These are phyloP conservation scores for Keiferia lycopersicella DNA, from an alignment of 2,888 invertebrate genomes.

Conservation along the genomic window DNA sequence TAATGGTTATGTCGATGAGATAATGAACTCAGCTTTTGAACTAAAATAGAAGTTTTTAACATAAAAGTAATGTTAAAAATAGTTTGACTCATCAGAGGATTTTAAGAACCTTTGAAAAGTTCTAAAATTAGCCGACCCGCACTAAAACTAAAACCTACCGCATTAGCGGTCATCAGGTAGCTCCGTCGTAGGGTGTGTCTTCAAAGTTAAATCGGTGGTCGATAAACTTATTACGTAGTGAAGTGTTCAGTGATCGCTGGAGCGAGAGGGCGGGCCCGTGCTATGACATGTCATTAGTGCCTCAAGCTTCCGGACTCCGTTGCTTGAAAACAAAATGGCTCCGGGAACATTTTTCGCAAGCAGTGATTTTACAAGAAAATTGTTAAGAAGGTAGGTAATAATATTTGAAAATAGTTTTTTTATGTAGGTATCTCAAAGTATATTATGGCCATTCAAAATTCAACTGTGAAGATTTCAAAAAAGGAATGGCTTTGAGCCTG, in stretches of 20 bases:
- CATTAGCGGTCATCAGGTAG: constrained; percentile 23
- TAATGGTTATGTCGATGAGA: too few species aligned
- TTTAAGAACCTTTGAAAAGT: not conserved
- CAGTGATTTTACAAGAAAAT: not conserved
- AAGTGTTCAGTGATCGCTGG: constrained; percentile 58
- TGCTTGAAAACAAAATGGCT: constrained; percentile 22
- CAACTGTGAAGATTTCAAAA: not conserved
- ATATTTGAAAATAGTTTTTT: not conserved
- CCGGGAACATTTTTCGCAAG: constrained; percentile 17
- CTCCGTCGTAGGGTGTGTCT: constrained; percentile 32
- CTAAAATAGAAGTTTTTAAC: not conserved
- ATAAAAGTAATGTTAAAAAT: not conserved
- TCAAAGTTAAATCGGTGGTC: constrained; percentile 46
- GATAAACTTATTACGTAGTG: constrained; percentile 64
- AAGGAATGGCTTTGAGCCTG: not conserved
- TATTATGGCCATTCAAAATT: not conserved
- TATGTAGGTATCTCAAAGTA: too few species aligned
- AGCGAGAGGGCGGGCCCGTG: constrained; percentile 55
- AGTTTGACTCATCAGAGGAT: not conserved
- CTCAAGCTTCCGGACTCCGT: constrained; percentile 36
- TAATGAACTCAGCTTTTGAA: not conserved
- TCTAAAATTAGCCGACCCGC: constrained; percentile 13
- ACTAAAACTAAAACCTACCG: constrained; percentile 14
- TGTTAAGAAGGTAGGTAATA: not conserved
- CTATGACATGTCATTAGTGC: constrained; percentile 63